Base-by-base conservation (phyloP, 2,888 invertebrate genomes). In the Pollenia angustigena region DNA sequence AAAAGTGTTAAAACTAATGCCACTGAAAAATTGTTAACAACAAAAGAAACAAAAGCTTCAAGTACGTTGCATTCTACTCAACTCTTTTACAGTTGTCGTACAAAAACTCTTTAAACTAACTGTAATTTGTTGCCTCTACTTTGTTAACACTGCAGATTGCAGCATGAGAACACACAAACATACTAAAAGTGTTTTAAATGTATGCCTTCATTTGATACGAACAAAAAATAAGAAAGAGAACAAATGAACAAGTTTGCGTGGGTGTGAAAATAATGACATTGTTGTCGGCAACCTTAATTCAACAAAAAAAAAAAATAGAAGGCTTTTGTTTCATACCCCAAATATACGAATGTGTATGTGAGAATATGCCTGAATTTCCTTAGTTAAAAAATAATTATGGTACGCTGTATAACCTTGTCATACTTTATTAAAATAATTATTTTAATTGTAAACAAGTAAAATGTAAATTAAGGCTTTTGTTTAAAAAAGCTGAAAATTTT, bases 1-100 rank as follows among this genome's bases (percentile, higher is more conserved):
- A 32, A 48, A 71, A 66, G 79, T 84, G 78, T 60, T 83, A 52
- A 60, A 83, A 76, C 80, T 80, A 83, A 83, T 87, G 83, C 83
- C 86, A 76, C 79, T 81, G 76, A 83, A 83, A 86, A 71, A 66
- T 58, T 76, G 11, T 66, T 16, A 79, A 74, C 44, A 60, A 78
- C 58, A 64, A 64, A 82, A 69, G 52, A 69, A 74, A 62, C 18
- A 76, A 75, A 81, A 76, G 54, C 58, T 64, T 64, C 69, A 69
- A 75, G 83, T 76, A 50, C 58, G 69, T 64, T 69, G 48, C 66
- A 32, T 42, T 79, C 46, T 32, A 62, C 62, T 54, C 4, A 56
- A 69, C 16, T 66, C 14, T 64, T 12, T 10, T 62, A 12, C 8
- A 46, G 60, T 62, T 83, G 40, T 58, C 56, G 66, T 16, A 6